Evolutionary conservation across 2,888 invertebrate genomes (phyloP), one percentile per base, ranked within the genome.

Genomic region (Crocallis elinguaria): DNA sequence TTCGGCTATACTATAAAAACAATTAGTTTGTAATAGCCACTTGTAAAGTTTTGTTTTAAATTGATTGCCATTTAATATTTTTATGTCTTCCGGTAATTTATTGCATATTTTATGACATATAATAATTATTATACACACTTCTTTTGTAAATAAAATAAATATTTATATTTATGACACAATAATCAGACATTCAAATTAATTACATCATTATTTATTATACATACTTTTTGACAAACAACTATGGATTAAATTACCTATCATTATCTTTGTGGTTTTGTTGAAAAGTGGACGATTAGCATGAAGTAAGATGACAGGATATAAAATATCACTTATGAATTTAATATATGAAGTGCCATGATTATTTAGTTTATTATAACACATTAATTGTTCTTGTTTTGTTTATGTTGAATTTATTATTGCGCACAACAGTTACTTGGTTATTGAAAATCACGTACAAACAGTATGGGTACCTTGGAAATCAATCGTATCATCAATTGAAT

Each of bases 291-390:
- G 48, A 48, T 38, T 53, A 53, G 43, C 38, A 46, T 25, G 21
- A 16, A 33, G 19, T 45, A 37, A 36, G 36, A 19, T 42, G 37
- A 48, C 53, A 48, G 32, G 36, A 48, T 48, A 16, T 41, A 39
- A n/a, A 32, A 38, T 27, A 17, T 53, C 37, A 30, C 42, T 53
- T 51, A 50, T 51, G 54, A 43, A 44, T 54, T 62, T 65, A 55
- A 44, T 68, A 51, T 64, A 66, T 61, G 52, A 67, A 64, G 69
- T 73, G 73, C 71, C 72, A 70, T 70, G 64, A 46, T 53, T 62
- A 36, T 41, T 53, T 48, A 43, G 37, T 42, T 58, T 64, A 32
- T 48, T 37, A 30, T 12, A 12, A n/a, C 3, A 6, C n/a, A 29
- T 29, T 29, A 35, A 42, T 42, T 49, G 23, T 45, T 54, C 49